phyloP scores from a whole-genome alignment of 2,797 vertebrate species.

The Sibirionetta formosa region DNA sequence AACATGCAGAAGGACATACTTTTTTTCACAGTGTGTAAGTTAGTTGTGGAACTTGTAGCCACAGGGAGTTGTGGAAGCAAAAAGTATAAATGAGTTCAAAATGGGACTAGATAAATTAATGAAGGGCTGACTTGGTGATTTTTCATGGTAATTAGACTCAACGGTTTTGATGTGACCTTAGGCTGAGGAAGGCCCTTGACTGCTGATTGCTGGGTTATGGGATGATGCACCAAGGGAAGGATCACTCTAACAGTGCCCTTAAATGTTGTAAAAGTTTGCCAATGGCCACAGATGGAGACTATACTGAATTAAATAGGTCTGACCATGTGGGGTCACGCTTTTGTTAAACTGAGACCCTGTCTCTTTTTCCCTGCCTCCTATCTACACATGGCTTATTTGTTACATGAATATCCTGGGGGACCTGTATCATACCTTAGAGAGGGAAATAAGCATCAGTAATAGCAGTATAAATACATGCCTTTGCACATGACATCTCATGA shows the following conservation, averaged over 20 bases:
- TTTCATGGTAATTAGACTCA: conserved; percentile 32
- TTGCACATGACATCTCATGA: not conserved
- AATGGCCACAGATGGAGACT: not conserved
- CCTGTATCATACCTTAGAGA: not conserved
- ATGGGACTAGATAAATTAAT: not conserved
- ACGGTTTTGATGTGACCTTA: not conserved
- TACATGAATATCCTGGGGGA: not conserved
- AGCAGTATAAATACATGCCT: not conserved
- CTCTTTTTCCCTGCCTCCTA: not conserved
- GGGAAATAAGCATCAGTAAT: not conserved
- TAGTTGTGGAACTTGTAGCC: not conserved
- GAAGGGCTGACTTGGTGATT: not conserved
- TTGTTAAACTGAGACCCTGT: not conserved
- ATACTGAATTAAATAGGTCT: not conserved
- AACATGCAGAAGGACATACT: not conserved
- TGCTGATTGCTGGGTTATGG: not conserved
- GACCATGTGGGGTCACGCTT: rapidly evolving
- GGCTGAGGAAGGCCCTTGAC: not conserved
- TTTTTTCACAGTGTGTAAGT: not conserved
- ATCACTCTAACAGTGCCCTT: not conserved
- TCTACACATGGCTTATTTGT: not conserved
- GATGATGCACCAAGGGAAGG: not conserved
- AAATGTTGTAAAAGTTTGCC: not conserved
- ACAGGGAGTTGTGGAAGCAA: not conserved
- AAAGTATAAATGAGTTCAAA: conserved; percentile 26